Base-by-base conservation (phyloP, 2,797 vertebrate genomes). In the Oreortyx pictus region DNA sequence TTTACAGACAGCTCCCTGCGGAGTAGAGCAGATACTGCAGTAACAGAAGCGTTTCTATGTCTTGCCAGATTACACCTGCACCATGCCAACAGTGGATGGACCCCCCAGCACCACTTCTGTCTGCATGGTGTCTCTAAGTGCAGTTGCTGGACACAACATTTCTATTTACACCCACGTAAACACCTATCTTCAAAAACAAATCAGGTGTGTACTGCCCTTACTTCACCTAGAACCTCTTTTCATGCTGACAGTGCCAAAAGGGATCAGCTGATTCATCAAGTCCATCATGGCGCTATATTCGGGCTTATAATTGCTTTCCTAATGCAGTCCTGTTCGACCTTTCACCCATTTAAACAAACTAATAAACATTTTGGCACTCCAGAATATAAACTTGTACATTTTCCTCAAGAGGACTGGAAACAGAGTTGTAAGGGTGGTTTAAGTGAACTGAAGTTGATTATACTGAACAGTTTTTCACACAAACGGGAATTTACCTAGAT, bases 31-130 rank as follows among this genome's bases (percentile, higher is more conserved):
- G 57, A 73, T 5, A 60, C 2, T 17, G 24, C 4, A 80, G 23
- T 3, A 62, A 44, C 9, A 82, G 35, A 82, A 33, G 70, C 12
- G 41, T 4, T 20, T 25, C 9, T 8, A 2, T 54, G 37, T 65
- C 66, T 39, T 57, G 11, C 22, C 43, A 11, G 23, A 56, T 86
- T 91, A n/a, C 20, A 35, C 2, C 14, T 39, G 4, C 2, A n/a
- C 8, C 15, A 77, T 46, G 49, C 6, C 14, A 56, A 15, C 5
- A 0, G 0, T 3, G 3, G 33, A 50, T 61, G 8, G 35, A 9
- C 1, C 6, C 6, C 8, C 39, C 29, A 54, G 5, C 3, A n/a
- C 2, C 14, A 9, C 14, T 43, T 25, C 17, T 0, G 14, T 3
- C 15, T 25, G 8, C 25, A 37, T 8, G 23, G 60, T 8, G 6